Conservation (phyloP, 2,888 invertebrate genomes). For the Dryobotodes eremita region DNA sequence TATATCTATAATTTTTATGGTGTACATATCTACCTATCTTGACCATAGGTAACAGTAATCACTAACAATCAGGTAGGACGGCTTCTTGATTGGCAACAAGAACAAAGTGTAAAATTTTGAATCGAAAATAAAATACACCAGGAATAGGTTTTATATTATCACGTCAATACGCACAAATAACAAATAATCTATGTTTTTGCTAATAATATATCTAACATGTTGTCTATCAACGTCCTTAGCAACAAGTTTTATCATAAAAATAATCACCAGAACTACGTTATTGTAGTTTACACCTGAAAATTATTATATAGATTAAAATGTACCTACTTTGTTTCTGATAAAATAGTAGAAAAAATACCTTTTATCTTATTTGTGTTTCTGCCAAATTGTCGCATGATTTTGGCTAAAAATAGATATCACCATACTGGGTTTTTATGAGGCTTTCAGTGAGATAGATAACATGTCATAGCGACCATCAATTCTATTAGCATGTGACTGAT, state of each 20-base stretch:
- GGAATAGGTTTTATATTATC: neutral
- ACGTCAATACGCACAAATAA: neutral
- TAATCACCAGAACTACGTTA: constrained; percentile 13
- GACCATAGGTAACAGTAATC: neutral
- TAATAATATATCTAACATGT: neutral
- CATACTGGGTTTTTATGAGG: neutral
- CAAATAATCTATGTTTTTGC: neutral
- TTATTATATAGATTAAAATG: constrained; percentile 12
- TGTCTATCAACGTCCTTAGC: neutral
- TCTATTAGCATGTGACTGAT: neutral
- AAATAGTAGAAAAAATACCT: neutral
- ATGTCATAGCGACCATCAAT: neutral
- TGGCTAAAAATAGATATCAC: neutral
- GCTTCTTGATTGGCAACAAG: neutral
- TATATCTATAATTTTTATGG: no score
- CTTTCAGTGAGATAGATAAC: neutral
- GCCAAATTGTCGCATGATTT: constrained; percentile 1
- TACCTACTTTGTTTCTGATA: constrained; percentile 25
- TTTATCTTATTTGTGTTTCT: constrained; percentile 32
- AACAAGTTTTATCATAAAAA: constrained; percentile 22
- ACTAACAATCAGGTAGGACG: neutral
- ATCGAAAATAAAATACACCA: neutral
- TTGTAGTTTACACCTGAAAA: neutral
- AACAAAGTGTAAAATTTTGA: no score
- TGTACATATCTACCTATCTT: no score